Conservation (phyloP, 2,113 vertebrate species). For the Etheostoma cragini region DNA sequence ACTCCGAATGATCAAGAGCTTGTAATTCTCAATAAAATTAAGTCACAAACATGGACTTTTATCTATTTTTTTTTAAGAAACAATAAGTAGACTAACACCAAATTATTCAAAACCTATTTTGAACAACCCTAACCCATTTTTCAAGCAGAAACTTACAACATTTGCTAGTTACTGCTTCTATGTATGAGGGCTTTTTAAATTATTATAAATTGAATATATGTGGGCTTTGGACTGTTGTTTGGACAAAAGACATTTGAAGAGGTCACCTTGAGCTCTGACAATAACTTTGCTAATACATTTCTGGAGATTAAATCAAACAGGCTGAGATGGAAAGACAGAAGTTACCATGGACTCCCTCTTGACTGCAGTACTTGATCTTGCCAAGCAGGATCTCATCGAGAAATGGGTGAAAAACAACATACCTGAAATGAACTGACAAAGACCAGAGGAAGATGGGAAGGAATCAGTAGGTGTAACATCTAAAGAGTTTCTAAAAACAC, state of each 20-base stretch:
- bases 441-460: neutral
- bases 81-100: neutral
- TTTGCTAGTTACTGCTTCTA: neutral
- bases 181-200: neutral
- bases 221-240: neutral
- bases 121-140: neutral
- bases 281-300: neutral
- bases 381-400: slow-evolving; percentile 95
- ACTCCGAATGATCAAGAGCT: neutral
- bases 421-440: slow-evolving; percentile 92
- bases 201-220: neutral
- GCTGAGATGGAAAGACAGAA: neutral
- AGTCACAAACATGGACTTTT: too few relatives aligned
- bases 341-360: slow-evolving; percentile 94
- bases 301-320: neutral
- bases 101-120: neutral
- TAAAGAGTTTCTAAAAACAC: neutral
- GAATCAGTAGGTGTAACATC: neutral
- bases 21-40: neutral
- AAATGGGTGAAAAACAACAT: slow-evolving; percentile 96
- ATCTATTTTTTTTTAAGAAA: neutral
- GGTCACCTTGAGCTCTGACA: neutral
- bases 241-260: neutral
- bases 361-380: slow-evolving; percentile 96
- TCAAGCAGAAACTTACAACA: neutral